Evolutionary conservation across 1,140 invertebrate genomes (phyloP).

Genomic region (Tetramorium parvispinum): DNA sequence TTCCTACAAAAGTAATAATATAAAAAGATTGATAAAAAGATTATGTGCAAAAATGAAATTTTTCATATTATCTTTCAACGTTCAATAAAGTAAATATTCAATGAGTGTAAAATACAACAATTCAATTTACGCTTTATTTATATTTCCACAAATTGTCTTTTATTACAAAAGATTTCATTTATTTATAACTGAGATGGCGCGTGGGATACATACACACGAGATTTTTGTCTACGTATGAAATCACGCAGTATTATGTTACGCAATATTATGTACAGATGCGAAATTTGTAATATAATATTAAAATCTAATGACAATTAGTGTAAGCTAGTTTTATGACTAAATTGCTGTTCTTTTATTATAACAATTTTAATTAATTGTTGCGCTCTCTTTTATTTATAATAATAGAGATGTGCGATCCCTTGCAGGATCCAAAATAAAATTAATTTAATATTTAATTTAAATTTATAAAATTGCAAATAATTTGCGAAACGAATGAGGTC

Average conservation of each 20-base stretch:
- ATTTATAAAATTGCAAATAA: background rate
- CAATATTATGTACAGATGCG: conserved; percentile 80
- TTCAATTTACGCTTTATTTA: conserved; percentile 24
- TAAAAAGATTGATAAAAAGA: background rate
- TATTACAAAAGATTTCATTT: conserved; percentile 72
- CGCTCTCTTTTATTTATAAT: conserved; percentile 63
- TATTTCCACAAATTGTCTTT: conserved; percentile 36
- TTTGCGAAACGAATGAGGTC: background rate
- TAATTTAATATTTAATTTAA: conserved; percentile 1
- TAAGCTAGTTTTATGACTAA: conserved; percentile 74
- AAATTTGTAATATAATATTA: conserved; percentile 75
- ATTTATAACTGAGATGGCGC: conserved; percentile 78
- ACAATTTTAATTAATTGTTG: conserved; percentile 4
- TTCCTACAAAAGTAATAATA: background rate
- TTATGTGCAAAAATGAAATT: background rate
- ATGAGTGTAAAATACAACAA: conserved; percentile 9
- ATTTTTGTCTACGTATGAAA: conserved; percentile 78
- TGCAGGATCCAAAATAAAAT: background rate
- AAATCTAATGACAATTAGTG: conserved; percentile 75
- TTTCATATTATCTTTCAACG: background rate
- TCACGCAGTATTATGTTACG: conserved; percentile 77
- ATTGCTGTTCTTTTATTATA: conserved; percentile 73
- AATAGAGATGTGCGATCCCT: conserved; percentile 15
- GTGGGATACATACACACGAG: conserved; percentile 80
- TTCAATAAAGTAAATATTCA: background rate